These are phyloP conservation scores for Actias luna DNA, from an alignment of 2,888 invertebrate species.

Conservation along the genomic window DNA sequence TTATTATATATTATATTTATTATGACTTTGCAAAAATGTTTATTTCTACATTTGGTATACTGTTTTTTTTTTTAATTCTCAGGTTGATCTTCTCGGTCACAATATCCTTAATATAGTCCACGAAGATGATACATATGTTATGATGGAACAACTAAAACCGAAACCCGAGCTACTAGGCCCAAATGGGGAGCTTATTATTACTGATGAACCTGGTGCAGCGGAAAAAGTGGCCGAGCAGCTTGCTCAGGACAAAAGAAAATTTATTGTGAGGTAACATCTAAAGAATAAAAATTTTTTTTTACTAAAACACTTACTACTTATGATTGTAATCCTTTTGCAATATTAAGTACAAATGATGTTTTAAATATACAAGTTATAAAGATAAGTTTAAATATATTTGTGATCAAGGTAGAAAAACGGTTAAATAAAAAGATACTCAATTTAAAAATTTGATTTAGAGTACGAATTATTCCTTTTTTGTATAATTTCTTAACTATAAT, in stretches of 20 bases:
- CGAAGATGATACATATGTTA: slow-evolving; percentile 89
- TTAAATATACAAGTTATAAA: too few species aligned
- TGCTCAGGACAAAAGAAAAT: slow-evolving; percentile 50
- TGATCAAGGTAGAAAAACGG: too few species aligned
- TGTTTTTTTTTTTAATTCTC: slow-evolving; percentile 23
- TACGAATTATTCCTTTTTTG: too few species aligned
- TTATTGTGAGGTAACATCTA: slow-evolving; percentile 53
- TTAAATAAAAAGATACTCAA: too few species aligned
- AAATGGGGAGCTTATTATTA: slow-evolving; percentile 78
- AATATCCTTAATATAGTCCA: slow-evolving; percentile 90
- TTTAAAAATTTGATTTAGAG: too few species aligned
- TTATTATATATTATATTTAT: neutral
- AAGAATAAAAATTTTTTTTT: neutral
- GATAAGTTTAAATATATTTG: too few species aligned
- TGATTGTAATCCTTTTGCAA: neutral
- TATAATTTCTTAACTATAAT: too few species aligned
- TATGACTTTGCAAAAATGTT: slow-evolving; percentile 9
- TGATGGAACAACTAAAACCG: slow-evolving; percentile 85
- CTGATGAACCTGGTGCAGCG: slow-evolving; percentile 53
- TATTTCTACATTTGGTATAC: neutral
- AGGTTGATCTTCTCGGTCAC: slow-evolving; percentile 95
- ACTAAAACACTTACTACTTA: neutral
- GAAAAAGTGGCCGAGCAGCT: slow-evolving; percentile 41
- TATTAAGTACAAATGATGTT: too few species aligned
- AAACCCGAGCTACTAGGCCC: slow-evolving; percentile 65